Evolutionary conservation across 2,888 invertebrate species (phyloP).

Genomic region (Graphium colonna): DNA sequence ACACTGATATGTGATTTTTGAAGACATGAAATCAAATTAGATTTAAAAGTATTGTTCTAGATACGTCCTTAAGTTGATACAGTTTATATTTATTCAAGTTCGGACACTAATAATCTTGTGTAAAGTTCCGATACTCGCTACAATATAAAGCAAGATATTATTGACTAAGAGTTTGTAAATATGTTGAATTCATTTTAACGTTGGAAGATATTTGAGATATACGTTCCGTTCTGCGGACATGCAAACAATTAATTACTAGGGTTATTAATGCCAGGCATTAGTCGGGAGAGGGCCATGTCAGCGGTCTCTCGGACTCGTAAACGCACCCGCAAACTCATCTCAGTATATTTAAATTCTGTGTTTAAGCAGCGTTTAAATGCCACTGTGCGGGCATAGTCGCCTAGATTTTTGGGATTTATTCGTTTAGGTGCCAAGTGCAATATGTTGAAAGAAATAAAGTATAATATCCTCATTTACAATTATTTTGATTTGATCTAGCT

Average conservation of each 20-base stretch:
- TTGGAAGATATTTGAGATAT: slow-evolving; percentile 56
- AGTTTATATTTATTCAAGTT: too few species aligned
- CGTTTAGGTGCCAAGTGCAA: not conserved
- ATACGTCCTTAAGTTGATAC: too few species aligned
- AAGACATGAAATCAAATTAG: too few species aligned
- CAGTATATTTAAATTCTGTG: slow-evolving; percentile 23
- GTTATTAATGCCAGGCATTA: slow-evolving; percentile 77
- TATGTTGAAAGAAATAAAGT: not conserved
- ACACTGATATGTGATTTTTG: too few species aligned
- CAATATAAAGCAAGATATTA: too few species aligned
- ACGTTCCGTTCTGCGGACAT: slow-evolving; percentile 68
- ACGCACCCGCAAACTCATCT: slow-evolving; percentile 23
- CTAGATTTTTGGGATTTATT: slow-evolving; percentile 23
- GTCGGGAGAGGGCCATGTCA: slow-evolving; percentile 66
- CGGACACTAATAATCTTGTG: too few species aligned
- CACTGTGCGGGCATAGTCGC: slow-evolving; percentile 18
- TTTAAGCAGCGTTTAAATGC: slow-evolving; percentile 23
- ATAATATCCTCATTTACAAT: too few species aligned
- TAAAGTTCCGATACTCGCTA: too few species aligned
- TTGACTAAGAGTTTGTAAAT: too few species aligned
- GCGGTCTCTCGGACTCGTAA: slow-evolving; percentile 38
- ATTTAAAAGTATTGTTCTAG: too few species aligned
- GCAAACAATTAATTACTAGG: slow-evolving; percentile 78
- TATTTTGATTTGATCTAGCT: too few species aligned
- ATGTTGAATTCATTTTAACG: slow-evolving; percentile 67